A percentile compares a stretch with the other conserved stretches of the same genome.
These are phyloP conservation scores for Drosophila ironensis DNA, from an alignment of 1,140 invertebrate genomes.

Conservation along the genomic window DNA sequence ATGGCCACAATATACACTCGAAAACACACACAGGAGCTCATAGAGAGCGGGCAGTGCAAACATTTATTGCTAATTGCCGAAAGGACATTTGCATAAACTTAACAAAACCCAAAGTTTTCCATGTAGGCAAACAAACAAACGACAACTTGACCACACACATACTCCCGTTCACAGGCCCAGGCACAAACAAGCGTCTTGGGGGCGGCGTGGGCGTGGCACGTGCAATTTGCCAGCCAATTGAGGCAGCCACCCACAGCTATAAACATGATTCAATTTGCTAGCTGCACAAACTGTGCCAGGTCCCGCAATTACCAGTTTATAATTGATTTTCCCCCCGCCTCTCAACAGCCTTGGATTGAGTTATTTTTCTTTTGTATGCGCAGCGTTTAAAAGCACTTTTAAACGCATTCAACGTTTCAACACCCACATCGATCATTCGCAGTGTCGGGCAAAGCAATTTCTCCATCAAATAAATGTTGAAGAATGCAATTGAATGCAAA, in stretches of 20 bases:
- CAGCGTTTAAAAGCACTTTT: neutral
- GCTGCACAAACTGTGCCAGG: conserved; percentile 20
- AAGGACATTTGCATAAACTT: conserved; percentile 79
- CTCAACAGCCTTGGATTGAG: neutral
- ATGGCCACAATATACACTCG: conserved; percentile 48
- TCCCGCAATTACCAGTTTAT: conserved; percentile 53
- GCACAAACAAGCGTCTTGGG: conserved; percentile 2
- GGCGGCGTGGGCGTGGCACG: conserved; percentile 21
- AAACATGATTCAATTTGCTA: conserved; percentile 60
- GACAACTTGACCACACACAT: conserved; percentile 50
- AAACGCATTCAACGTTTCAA: conserved; percentile 1
- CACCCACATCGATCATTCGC: neutral
- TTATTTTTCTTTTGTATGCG: neutral
- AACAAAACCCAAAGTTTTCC: conserved; percentile 75
- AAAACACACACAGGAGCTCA: conserved; percentile 6
- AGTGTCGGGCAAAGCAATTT: neutral
- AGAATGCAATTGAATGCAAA: conserved; percentile 1
- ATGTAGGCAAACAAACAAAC: conserved; percentile 59
- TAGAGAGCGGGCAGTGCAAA: conserved; percentile 50
- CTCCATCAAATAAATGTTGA: conserved; percentile 12
- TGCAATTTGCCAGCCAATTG: conserved; percentile 36
- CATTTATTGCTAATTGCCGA: conserved; percentile 79
- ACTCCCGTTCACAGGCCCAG: neutral
- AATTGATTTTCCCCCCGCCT: conserved; percentile 43
- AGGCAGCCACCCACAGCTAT: conserved; percentile 7